Percentiles rank a stretch among this genome's conserved stretches.
Conservation (phyloP, 2,888 invertebrate species). For the Nephrotoma appendiculata region DNA sequence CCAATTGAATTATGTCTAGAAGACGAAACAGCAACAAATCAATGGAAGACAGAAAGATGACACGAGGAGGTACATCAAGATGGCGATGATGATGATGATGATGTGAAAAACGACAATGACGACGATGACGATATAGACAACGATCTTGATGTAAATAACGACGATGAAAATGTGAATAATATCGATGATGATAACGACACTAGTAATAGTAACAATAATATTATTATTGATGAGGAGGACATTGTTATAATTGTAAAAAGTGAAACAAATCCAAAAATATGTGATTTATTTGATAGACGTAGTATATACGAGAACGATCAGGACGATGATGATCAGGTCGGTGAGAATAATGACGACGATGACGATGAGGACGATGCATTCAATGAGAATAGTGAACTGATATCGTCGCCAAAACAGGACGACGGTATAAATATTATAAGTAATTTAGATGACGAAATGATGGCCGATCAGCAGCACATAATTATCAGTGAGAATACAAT, state of each 20-base stretch:
- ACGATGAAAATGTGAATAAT: conserved; percentile 5
- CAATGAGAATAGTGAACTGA: conserved; percentile 1
- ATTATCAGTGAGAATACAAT: conserved; percentile 13
- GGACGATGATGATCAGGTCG: neutral
- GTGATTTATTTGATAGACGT: conserved; percentile 5
- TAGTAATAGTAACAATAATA: conserved; percentile 6
- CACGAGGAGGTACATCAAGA: conserved; percentile 16
- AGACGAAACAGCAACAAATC: conserved; percentile 21
- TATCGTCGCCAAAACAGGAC: conserved; percentile 19
- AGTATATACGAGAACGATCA: conserved; percentile 3
- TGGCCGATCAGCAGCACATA: conserved; percentile 3
- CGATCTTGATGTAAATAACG: conserved; percentile 11
- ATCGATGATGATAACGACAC: conserved; percentile 4
- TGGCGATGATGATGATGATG: conserved; percentile 14
- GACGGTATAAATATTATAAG: conserved; percentile 12
- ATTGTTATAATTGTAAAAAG: neutral
- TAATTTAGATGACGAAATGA: conserved; percentile 7
- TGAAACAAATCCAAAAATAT: neutral
- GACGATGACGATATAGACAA: conserved; percentile 10
- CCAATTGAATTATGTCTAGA: conserved; percentile 28
- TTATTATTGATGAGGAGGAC: neutral
- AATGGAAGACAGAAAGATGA: conserved; percentile 18
- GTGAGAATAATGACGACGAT: conserved; percentile 18
- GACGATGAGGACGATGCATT: conserved; percentile 23
- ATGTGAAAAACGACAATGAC: conserved; percentile 16